phyloP scores from a whole-genome alignment of 2,888 invertebrate genomes.

The Proisotoma minuta region DNA sequence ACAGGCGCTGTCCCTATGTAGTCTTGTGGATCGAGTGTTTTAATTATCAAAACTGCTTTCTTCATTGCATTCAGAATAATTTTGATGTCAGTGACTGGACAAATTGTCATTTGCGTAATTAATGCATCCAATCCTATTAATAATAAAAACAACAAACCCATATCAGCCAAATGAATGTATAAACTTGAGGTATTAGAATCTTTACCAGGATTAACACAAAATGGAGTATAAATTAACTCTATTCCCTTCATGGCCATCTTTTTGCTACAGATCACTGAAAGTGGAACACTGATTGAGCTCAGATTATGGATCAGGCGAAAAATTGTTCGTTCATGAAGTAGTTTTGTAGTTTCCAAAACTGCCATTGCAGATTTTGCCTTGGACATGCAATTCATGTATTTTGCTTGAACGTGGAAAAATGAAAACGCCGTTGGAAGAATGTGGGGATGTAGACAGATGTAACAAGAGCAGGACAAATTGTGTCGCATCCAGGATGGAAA shows the following conservation, averaged over 20 bases:
- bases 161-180: too few relatives aligned
- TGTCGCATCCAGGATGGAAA: constrained; percentile 24
- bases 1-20: not conserved
- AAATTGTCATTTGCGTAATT: not conserved
- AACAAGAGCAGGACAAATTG: constrained; percentile 26
- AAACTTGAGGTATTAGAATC: too few relatives aligned
- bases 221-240: not conserved
- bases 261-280: not conserved
- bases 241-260: not conserved
- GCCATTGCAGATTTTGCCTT: constrained; percentile 26
- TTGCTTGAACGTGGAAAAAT: constrained; percentile 21
- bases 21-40: not conserved
- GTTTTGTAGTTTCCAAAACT: constrained; percentile 28
- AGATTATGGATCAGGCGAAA: constrained; percentile 30
- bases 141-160: too few relatives aligned
- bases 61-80: constrained; percentile 11
- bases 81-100: constrained; percentile 7
- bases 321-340: constrained; percentile 27
- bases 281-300: constrained; percentile 1
- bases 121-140: not conserved
- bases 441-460: constrained; percentile 21
- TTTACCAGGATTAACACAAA: constrained; percentile 7
- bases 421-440: constrained; percentile 24
- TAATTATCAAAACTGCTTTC: not conserved
- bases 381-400: constrained; percentile 22